phyloP scores from a whole-genome alignment of 2,888 invertebrate genomes.

The Blastobasis adustella region DNA sequence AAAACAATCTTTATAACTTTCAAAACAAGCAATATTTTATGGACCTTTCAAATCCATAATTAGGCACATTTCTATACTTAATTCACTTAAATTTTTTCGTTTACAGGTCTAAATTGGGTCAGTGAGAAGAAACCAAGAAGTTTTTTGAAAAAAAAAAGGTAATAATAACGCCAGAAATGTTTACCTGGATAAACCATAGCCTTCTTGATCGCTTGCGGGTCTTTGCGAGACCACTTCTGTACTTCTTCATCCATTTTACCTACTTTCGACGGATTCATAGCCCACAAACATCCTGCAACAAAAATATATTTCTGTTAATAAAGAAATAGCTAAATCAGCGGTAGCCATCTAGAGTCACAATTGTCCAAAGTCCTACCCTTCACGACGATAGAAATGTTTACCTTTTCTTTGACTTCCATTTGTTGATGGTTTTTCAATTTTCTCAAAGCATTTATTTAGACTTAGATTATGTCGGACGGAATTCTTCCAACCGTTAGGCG shows the following conservation, averaged over 20 bases:
- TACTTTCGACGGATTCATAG: constrained; percentile 95
- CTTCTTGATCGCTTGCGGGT: constrained; percentile 91
- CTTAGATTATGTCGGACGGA: constrained; percentile 98
- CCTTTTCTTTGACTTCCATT: constrained; percentile 90
- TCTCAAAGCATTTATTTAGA: constrained; percentile 98
- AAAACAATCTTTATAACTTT: too few relatives aligned
- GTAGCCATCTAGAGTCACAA: too few relatives aligned
- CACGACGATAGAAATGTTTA: constrained; percentile 17
- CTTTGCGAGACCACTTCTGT: constrained; percentile 97
- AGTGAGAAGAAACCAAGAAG: too few relatives aligned
- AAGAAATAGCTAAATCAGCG: too few relatives aligned
- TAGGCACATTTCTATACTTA: too few relatives aligned
- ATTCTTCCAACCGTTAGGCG: constrained; percentile 99
- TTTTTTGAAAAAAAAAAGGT: too few relatives aligned
- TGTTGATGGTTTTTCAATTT: constrained; percentile 95
- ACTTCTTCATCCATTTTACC: constrained; percentile 99
- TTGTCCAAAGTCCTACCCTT: neutral
- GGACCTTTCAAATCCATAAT: too few relatives aligned
- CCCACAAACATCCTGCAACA: constrained; percentile 89
- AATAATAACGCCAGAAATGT: neutral
- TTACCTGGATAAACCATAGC: constrained; percentile 95
- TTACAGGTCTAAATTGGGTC: too few relatives aligned
- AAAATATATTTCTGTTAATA: neutral
- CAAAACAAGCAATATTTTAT: too few relatives aligned
- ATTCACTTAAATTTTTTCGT: too few relatives aligned